Base-by-base conservation (phyloP, 2,113 vertebrate genomes). In the Pelusios castaneus region DNA sequence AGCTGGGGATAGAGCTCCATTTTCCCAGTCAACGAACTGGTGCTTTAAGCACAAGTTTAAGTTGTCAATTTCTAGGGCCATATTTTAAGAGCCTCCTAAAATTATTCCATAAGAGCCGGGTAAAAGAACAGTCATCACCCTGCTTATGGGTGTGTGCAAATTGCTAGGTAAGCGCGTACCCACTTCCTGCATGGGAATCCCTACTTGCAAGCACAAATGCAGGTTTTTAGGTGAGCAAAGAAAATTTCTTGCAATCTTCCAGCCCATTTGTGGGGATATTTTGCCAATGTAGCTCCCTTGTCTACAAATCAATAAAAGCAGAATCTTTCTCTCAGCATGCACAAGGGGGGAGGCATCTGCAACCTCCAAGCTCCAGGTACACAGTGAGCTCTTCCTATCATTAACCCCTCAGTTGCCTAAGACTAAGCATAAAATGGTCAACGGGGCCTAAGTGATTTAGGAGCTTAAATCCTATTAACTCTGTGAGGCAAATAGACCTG, bases 171-270 rank as follows among this genome's bases (percentile, higher is more conserved):
- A 70, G n/a, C n/a, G 21, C 45, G 38, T 21, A 1, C 17, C 41
- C 4, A 22, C 31, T 43, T 5, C 75, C 67, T 34, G 7, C 0
- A 0, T 27, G 34, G 49, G 63, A 79, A 45, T 52, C 56, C 60
- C 38, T 5, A 21, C 4, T 52, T 81, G 51, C 43, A 82, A 56
- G 4, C 17, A 2, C 2, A 16, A 54, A 0, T 70, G n/a, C 63
- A 70, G 10, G 34, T 70, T 70, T 70, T 70, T n/a, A 4, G 60
- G 79, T 11, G 31, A 41, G 43, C 13, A 84, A 34, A 1, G 16
- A 54, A 75, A 58, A 67, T n/a, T 16, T n/a, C 63, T 67, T 67
- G 63, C 63, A 67, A 4, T 5, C 13, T 63, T 58, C 5, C 5
- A 2, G 4, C 38, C 45, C 55, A 2, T 24, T 8, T 56, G 16